phyloP scores from a whole-genome alignment of 1,140 invertebrate species.

The Brachionus koreanus region DNA sequence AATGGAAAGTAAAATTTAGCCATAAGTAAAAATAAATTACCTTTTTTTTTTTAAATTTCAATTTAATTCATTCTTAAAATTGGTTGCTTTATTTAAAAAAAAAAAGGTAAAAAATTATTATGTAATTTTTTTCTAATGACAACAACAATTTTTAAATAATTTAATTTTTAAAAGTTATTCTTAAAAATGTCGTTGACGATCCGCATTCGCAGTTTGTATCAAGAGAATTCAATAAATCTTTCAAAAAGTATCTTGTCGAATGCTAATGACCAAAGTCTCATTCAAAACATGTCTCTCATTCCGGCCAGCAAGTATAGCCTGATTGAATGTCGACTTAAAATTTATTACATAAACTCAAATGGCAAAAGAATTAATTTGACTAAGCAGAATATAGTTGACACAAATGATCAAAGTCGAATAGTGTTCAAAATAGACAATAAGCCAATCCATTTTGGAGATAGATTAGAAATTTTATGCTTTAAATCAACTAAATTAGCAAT shows the following conservation, averaged over 20 bases:
- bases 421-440: background rate
- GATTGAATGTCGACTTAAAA: constrained; percentile 1
- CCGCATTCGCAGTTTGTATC: background rate
- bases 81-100: background rate
- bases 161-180: background rate
- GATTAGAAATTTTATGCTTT: constrained; percentile 16
- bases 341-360: background rate
- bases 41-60: background rate
- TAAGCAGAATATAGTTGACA: background rate
- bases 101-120: background rate
- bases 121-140: background rate
- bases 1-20: background rate
- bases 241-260: background rate
- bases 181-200: background rate
- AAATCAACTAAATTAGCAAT: background rate
- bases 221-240: background rate
- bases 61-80: background rate
- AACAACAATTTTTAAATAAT: background rate
- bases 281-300: background rate
- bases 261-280: background rate
- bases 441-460: background rate
- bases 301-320: background rate
- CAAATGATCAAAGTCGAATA: background rate
- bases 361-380: constrained; percentile 12
- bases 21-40: background rate